These are phyloP conservation scores for Drosophila macrospina DNA, from an alignment of 2,888 invertebrate species.

Conservation along the genomic window DNA sequence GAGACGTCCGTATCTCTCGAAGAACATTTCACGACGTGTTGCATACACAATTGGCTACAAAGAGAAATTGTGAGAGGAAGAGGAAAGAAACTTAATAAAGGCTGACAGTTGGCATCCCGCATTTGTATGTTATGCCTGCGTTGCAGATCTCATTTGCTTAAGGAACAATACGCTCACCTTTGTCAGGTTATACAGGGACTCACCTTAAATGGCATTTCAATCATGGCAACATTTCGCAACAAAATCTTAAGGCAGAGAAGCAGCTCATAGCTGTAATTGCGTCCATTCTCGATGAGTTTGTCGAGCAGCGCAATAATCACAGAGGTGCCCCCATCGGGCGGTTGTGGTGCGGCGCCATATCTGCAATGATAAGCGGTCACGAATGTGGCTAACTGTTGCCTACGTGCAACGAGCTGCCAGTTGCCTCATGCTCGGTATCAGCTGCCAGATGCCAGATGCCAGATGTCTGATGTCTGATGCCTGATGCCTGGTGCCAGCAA, in stretches of 20 bases:
- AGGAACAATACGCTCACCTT: background rate
- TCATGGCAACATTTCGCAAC: slow-evolving; percentile 88
- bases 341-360: slow-evolving; percentile 89
- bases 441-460: slow-evolving; percentile 18
- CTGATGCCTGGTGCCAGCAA: slow-evolving; percentile 2
- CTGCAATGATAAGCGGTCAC: slow-evolving; percentile 81
- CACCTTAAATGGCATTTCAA: slow-evolving; percentile 86
- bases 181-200: slow-evolving; percentile 26
- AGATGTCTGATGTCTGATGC: slow-evolving; percentile 21
- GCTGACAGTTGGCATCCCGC: slow-evolving; percentile 4
- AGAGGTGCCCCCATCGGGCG: slow-evolving; percentile 87
- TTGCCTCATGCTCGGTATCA: slow-evolving; percentile 14
- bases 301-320: slow-evolving; percentile 89
- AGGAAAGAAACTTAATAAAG: slow-evolving; percentile 3
- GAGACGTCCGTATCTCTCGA: slow-evolving; percentile 83
- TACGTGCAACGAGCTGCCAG: slow-evolving; percentile 53
- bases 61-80: background rate
- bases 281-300: slow-evolving; percentile 87
- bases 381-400: slow-evolving; percentile 55
- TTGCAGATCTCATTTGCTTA: slow-evolving; percentile 6
- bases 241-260: slow-evolving; percentile 89
- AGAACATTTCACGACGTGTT: slow-evolving; percentile 82
- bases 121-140: background rate
- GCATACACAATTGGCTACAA: slow-evolving; percentile 81
- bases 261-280: slow-evolving; percentile 89